Evolutionary conservation across 2,888 invertebrate genomes (phyloP).

Genomic region (Dynastes hyllus): DNA sequence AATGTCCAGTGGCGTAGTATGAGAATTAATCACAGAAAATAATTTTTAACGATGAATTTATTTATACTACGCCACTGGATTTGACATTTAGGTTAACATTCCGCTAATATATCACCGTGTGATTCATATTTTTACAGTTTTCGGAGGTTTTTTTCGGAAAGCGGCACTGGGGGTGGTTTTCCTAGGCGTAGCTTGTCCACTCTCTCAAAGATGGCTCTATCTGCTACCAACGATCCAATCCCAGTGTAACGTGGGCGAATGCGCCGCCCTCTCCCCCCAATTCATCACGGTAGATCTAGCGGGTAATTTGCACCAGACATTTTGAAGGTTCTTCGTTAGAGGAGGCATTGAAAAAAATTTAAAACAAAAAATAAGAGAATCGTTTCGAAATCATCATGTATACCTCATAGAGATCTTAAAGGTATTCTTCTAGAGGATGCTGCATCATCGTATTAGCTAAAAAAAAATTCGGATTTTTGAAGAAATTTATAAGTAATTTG

Average conservation of each 20-base stretch:
- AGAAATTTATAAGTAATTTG: too few species aligned
- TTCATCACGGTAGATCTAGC: slow-evolving; percentile 55
- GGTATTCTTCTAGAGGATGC: background rate
- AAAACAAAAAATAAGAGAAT: background rate
- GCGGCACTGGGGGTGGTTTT: slow-evolving; percentile 82
- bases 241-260: slow-evolving; percentile 62
- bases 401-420: background rate
- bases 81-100: background rate
- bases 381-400: background rate
- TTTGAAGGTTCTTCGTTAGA: slow-evolving; percentile 55
- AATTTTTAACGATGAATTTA: too few species aligned
- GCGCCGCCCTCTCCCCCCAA: slow-evolving; percentile 14
- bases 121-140: slow-evolving; percentile 77
- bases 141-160: slow-evolving; percentile 91
- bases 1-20: too few species aligned
- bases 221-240: slow-evolving; percentile 68
- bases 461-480: background rate
- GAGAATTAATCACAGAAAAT: too few species aligned
- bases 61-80: too few species aligned
- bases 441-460: background rate
- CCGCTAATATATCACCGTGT: background rate
- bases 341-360: background rate
- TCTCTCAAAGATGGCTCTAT: slow-evolving; percentile 83
- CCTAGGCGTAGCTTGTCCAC: slow-evolving; percentile 87
- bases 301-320: slow-evolving; percentile 60